Conservation (phyloP, 2,888 invertebrate genomes). For the Tortricodes alternella region DNA sequence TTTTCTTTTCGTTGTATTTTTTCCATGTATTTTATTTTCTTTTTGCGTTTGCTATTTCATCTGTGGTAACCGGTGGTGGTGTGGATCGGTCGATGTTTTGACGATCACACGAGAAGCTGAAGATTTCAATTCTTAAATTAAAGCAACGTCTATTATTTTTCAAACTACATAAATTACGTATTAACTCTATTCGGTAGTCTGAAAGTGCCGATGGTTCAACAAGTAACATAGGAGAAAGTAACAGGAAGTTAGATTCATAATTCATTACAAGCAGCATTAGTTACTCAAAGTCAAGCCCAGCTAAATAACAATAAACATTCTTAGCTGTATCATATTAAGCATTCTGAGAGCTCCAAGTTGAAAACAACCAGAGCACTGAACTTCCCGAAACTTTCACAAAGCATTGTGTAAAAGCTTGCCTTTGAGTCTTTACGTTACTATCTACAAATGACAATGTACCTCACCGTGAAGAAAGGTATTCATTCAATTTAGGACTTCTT, state of each 20-base stretch:
- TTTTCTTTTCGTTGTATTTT: no score
- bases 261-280: background rate
- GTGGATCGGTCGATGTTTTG: no score
- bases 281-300: background rate
- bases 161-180: no score
- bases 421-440: constrained; percentile 26
- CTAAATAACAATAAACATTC: constrained; percentile 9
- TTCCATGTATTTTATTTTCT: no score
- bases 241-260: background rate
- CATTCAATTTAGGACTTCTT: constrained; percentile 38
- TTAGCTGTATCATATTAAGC: constrained; percentile 15
- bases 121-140: no score
- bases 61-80: no score
- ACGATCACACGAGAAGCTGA: no score
- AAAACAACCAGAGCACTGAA: constrained; percentile 18
- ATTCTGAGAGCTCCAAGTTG: background rate
- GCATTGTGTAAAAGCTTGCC: constrained; percentile 19
- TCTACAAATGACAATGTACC: constrained; percentile 32
- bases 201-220: background rate
- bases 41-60: no score
- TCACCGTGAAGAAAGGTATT: constrained; percentile 35
- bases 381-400: constrained; percentile 22
- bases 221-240: no score
- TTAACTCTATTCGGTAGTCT: no score
- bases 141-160: no score